Base-by-base conservation (phyloP, 2,797 vertebrate species). In the Enteromius argenteus region DNA sequence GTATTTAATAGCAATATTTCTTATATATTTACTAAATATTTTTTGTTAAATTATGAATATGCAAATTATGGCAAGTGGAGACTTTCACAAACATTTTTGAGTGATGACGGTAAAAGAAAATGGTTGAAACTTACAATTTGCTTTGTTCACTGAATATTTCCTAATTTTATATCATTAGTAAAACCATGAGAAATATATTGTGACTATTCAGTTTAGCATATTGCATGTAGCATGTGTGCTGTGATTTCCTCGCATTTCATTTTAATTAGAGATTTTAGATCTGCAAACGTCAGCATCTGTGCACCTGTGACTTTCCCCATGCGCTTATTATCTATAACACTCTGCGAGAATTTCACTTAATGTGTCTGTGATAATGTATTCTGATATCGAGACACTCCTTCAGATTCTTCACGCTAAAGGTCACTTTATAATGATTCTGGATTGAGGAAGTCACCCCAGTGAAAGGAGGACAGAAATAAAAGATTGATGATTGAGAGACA, bases 401-500 rank as follows among this genome's bases (percentile, higher is more conserved):
- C 80, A 77, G 35, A 53, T 27, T 9, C n/a, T 58, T 67, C 64
- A 5, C 15, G 7, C 39, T 73, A 93, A 94, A 94, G 91, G 90
- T 93, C 94, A 94, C 86, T 11, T 73, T 13, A 73, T 94, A 92
- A 90, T 89, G 90, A 91, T 88, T 88, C 84, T 82, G 89, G 88
- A 92, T 83, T 82, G 86, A 64, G 39, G 79, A 81, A 85, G 72
- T 56, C 81, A 72, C 93, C 88, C 88, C 76, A 91, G 89, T 75
- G 90, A 84, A 88, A 82, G 87, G 19, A 4, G 78, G 77, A 89
- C 85, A 77, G 32, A 90, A 92, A 94, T 95, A 89, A 94, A 96
- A 95, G 94, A 97, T 95, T 94, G 94, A 97, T 96, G 94, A 94
- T 90, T 90, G 89, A 90, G 89, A 91, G 90, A 90, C 90, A 85